These are phyloP conservation scores for Porites lutea DNA, from an alignment of 64 coral and sea anemone species.

Conservation along the genomic window DNA sequence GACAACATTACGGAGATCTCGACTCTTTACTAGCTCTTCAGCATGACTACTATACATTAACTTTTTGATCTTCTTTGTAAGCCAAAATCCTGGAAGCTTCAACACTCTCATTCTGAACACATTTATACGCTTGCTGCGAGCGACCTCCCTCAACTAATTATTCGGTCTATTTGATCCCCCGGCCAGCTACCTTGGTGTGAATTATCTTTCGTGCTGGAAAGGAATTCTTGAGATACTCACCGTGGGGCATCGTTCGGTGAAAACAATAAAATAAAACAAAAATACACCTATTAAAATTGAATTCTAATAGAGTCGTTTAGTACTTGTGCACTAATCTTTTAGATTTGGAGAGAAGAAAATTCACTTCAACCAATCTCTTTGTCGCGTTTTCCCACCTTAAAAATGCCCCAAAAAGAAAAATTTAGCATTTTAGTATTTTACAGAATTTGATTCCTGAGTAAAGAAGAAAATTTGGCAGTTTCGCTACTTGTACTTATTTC, in stretches of 20 bases:
- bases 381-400: neutral
- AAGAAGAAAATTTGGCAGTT: no score
- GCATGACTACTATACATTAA: neutral
- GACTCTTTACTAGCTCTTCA: neutral
- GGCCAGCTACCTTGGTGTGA: neutral
- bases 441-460: no score
- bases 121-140: no score
- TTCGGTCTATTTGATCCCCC: neutral
- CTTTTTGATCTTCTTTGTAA: constrained; percentile 51
- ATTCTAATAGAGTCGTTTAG: neutral
- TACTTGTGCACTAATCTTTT: neutral
- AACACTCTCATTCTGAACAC: no score
- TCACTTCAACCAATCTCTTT: no score
- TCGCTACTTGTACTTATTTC: no score
- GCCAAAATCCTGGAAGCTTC: neutral
- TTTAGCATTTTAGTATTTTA: no score
- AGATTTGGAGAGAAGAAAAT: neutral
- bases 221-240: neutral
- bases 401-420: neutral
- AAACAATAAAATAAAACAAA: constrained; percentile 32
- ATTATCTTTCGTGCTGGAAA: neutral
- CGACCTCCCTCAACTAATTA: neutral
- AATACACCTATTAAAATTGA: constrained; percentile 2
- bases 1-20: no score
- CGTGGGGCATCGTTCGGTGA: neutral